These are phyloP conservation scores for Spodoptera frugiperda DNA, from an alignment of 1,140 invertebrate species.

Conservation along the genomic window DNA sequence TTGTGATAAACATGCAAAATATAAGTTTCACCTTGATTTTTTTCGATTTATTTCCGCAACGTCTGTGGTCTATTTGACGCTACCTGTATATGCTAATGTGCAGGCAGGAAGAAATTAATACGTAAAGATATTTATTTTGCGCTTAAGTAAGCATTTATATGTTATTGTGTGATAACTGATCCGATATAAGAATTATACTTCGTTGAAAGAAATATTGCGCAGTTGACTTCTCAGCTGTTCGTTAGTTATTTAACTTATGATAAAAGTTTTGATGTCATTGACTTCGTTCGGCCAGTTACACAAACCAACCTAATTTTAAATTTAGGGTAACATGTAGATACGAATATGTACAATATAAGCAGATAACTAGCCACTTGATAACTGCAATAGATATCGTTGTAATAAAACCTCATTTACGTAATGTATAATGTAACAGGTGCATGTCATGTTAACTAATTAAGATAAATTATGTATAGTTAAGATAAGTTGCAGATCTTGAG, in stretches of 20 bases:
- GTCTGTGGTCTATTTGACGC: background rate
- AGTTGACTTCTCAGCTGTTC: background rate
- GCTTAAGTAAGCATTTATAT: background rate
- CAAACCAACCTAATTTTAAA: no score
- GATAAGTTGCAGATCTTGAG: no score
- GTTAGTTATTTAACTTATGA: background rate
- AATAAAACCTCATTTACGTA: no score
- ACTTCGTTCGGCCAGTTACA: no score
- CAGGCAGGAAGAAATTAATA: background rate
- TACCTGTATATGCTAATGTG: slow-evolving; percentile 15
- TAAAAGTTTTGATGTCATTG: background rate
- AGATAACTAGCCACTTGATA: no score
- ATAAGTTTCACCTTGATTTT: background rate
- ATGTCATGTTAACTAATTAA: no score
- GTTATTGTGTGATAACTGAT: background rate
- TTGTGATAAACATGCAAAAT: background rate
- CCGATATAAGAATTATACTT: background rate
- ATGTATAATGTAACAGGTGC: no score
- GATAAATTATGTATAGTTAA: no score
- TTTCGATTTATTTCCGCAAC: slow-evolving; percentile 1
- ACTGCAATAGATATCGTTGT: no score
- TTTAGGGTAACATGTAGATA: no score
- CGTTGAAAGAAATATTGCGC: background rate
- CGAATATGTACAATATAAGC: no score
- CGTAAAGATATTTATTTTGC: background rate